A percentile compares a stretch with the other conserved stretches of the same genome.
These are phyloP conservation scores for Antrozous pallidus DNA, from an alignment of 2,797 vertebrate species.

Conservation along the genomic window DNA sequence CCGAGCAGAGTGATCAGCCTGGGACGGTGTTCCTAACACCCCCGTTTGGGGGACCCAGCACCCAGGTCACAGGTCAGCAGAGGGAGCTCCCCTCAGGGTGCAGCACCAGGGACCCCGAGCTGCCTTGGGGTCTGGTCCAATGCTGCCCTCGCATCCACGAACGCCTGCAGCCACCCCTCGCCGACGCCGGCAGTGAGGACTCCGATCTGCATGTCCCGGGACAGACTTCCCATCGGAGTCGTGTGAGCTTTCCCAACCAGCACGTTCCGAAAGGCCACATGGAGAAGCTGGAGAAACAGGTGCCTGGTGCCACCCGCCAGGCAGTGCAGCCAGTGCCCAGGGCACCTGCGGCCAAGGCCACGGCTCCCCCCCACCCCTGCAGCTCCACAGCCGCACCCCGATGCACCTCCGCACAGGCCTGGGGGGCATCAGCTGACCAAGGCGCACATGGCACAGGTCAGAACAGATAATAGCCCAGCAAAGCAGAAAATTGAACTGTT, in stretches of 20 bases:
- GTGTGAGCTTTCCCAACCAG: background rate
- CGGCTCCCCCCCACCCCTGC: background rate
- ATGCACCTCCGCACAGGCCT: background rate
- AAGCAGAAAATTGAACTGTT: background rate
- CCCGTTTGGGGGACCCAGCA: background rate
- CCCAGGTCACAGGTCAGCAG: background rate
- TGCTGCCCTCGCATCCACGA: fast-evolving
- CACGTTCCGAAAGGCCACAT: background rate
- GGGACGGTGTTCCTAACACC: background rate
- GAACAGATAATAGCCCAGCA: background rate
- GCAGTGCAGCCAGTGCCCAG: background rate
- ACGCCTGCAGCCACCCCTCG: background rate
- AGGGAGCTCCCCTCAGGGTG: background rate
- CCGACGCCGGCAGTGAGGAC: background rate
- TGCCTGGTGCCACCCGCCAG: background rate
- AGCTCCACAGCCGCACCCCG: background rate
- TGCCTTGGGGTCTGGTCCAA: too few relatives aligned
- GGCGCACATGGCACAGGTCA: background rate
- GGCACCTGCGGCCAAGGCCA: background rate
- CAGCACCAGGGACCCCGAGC: background rate
- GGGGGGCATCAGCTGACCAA: background rate
- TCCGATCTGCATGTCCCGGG: background rate
- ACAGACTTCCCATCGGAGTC: background rate
- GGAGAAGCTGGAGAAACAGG: background rate
- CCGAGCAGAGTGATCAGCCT: background rate